Evolutionary conservation across 2,797 vertebrate species (phyloP), one percentile per base, ranked within the genome.

Genomic region (Falco biarmicus): DNA sequence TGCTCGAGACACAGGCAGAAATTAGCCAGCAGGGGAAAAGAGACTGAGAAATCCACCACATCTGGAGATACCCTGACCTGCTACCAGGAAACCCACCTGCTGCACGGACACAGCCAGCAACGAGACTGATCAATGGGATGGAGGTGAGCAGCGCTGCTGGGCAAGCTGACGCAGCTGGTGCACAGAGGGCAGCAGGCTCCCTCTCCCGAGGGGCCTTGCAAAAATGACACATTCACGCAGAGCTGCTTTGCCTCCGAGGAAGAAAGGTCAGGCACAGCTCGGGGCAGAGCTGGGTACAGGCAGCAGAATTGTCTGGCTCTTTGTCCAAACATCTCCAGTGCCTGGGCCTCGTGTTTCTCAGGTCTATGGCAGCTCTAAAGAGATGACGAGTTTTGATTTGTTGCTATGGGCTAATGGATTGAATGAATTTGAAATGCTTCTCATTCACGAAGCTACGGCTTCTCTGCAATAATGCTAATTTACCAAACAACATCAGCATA

Each of bases 121-220:
- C 28, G 2, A 1, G 29, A 10, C 26, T 3, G 32, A 50, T 65
- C 39, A 12, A 4, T 2, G 16, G 63, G 31, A 32, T 0, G 0
- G 53, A 51, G 29, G 18, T 5, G 53, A 75, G 53, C 25, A 9
- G 13, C 9, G 7, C 47, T 66, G 70, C 43, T 32, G 7, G 43
- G 5, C 32, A 56, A 32, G 34, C n/a, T 70, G 66, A 26, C 13
- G 6, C 50, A 76, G 79, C 61, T n/a, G 34, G 50, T 5, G 7
- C 17, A 31, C 12, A 43, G 32, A 24, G 28, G 34, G 12, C 69
- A 63, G 51, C 0, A 1, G 15, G 21, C 34, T 41, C 39, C 41
- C 41, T 75, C 53, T 80, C 1, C 7, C 47, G 66, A 37, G 37
- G 11, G 0, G n/a, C 22, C 37, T 11, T 37, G 25, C 45, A 68